These are phyloP conservation scores for Chlorodrepanis virens DNA, from an alignment of 2,113 vertebrate species.

Conservation along the genomic window DNA sequence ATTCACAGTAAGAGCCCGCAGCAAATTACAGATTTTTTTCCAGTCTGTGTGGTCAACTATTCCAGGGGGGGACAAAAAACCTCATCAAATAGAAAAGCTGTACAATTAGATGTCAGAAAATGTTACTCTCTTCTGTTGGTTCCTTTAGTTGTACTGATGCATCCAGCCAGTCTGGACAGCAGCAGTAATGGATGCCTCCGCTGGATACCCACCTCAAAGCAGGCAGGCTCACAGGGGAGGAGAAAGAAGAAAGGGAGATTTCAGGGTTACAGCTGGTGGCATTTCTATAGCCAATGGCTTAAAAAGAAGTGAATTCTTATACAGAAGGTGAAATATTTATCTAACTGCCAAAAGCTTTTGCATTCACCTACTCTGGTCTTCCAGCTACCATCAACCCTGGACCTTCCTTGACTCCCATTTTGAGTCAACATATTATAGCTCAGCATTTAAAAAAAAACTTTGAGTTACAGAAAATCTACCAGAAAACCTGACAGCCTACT, in stretches of 20 bases:
- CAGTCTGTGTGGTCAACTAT: neutral
- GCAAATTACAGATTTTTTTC: neutral
- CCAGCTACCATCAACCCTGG: neutral
- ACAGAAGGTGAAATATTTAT: neutral
- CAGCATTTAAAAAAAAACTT: neutral
- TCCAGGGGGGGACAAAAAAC: accelerated
- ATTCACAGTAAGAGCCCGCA: neutral
- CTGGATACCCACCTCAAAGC: neutral
- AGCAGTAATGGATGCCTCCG: neutral
- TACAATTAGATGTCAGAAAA: neutral
- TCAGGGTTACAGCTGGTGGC: neutral
- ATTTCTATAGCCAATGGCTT: neutral
- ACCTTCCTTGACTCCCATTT: neutral
- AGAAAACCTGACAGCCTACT: neutral
- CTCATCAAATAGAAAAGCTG: neutral
- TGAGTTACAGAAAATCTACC: neutral
- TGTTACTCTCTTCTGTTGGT: neutral
- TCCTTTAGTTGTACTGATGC: neutral
- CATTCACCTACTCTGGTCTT: neutral
- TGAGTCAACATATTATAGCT: neutral
- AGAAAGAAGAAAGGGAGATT: neutral
- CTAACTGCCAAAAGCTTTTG: neutral
- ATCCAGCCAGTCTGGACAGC: neutral
- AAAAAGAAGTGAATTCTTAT: neutral
- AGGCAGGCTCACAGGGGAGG: neutral